Evolutionary conservation across 2,113 vertebrate genomes (phyloP).

Genomic region (Lepus europaeus): DNA sequence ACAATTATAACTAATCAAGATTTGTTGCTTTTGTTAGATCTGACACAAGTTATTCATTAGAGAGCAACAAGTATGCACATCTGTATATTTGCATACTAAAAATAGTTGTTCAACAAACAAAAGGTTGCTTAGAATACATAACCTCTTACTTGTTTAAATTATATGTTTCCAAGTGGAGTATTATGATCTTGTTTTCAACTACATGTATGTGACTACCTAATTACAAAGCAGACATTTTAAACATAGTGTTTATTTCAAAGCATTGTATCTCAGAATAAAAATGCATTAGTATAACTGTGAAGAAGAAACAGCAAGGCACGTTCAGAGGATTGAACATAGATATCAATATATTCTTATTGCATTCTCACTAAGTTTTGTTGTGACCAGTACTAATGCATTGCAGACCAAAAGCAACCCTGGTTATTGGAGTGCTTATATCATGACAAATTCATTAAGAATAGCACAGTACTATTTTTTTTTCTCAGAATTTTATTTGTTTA

Average conservation of each 20-base stretch:
- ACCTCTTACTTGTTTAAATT: slow-evolving; percentile 84
- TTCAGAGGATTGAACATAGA: background rate
- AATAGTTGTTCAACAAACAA: slow-evolving; percentile 85
- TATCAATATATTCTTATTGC: slow-evolving; percentile 33
- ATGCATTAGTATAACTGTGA: slow-evolving; percentile 62
- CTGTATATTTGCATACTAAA: slow-evolving; percentile 87
- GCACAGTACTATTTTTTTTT: background rate
- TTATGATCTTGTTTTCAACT: slow-evolving; percentile 86
- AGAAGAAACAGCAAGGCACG: slow-evolving; percentile 27
- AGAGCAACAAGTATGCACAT: slow-evolving; percentile 81
- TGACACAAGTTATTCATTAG: slow-evolving; percentile 81
- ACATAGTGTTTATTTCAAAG: slow-evolving; percentile 77
- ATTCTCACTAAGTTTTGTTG: slow-evolving; percentile 49
- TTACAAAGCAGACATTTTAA: slow-evolving; percentile 85
- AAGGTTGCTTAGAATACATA: slow-evolving; percentile 81
- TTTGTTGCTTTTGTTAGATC: slow-evolving; percentile 72
- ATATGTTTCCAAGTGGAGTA: slow-evolving; percentile 80
- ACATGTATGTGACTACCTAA: slow-evolving; percentile 85
- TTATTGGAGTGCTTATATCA: background rate
- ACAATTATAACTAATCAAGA: slow-evolving; percentile 78
- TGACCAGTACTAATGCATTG: background rate
- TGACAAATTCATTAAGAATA: background rate
- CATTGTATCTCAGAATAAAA: slow-evolving; percentile 80
- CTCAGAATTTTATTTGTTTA: slow-evolving; percentile 6
- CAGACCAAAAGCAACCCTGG: background rate